Conservation (phyloP, 2,113 vertebrate genomes). For the Takifugu bimaculatus region DNA sequence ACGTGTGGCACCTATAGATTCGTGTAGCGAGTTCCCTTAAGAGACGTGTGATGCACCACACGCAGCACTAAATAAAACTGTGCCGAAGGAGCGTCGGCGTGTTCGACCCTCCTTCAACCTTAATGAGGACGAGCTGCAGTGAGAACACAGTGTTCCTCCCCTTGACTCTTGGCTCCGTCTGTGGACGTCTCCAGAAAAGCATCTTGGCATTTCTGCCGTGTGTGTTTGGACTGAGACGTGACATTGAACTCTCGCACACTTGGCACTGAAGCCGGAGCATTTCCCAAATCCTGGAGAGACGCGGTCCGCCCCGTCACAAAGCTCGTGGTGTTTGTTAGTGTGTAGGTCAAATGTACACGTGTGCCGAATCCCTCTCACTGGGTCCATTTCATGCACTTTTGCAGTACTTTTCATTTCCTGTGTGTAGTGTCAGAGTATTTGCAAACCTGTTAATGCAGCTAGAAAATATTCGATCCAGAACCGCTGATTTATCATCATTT, state of each 20-base stretch:
- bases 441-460: too few relatives aligned
- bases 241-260: constrained; percentile 78
- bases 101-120: constrained; percentile 41
- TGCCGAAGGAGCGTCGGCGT: constrained; percentile 16
- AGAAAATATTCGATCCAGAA: too few relatives aligned
- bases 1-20: too few relatives aligned
- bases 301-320: constrained; percentile 16
- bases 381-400: not conserved
- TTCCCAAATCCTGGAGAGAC: constrained; percentile 18
- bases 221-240: constrained; percentile 57
- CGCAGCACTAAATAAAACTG: constrained; percentile 3
- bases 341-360: not conserved
- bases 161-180: constrained; percentile 51
- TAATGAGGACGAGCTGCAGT: constrained; percentile 29
- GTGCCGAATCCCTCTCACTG: constrained; percentile 2
- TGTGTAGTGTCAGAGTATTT: not conserved
- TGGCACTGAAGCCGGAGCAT: constrained; percentile 51
- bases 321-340: constrained; percentile 14
- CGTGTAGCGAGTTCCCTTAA: too few relatives aligned
- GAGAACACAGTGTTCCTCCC: constrained; percentile 71
- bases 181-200: constrained; percentile 50
- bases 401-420: too few relatives aligned
- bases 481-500: too few relatives aligned
- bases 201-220: constrained; percentile 60
- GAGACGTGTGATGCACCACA: not conserved